Evolutionary conservation across 2,888 invertebrate species (phyloP).

Genomic region (Xylota segnis): DNA sequence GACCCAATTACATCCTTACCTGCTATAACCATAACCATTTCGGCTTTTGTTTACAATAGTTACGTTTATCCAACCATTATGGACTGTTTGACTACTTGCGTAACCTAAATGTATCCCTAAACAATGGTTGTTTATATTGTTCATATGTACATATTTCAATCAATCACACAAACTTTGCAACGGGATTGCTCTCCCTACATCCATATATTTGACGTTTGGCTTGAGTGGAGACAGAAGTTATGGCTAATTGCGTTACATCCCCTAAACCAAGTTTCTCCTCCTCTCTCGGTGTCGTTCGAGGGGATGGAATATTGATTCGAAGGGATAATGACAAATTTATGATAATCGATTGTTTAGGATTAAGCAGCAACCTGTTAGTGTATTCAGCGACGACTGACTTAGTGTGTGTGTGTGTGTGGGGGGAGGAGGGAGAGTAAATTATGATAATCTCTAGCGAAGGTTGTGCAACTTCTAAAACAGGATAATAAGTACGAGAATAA

Average conservation of each 20-base stretch:
- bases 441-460: not conserved
- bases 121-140: conserved; percentile 11
- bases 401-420: not conserved
- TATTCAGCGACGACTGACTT: not conserved
- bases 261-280: not conserved
- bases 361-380: conserved; percentile 30
- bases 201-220: conserved; percentile 3
- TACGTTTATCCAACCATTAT: conserved; percentile 27
- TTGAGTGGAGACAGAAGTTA: conserved; percentile 9
- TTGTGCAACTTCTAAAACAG: not conserved
- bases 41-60: conserved; percentile 33
- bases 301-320: not conserved
- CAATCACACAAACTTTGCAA: not conserved
- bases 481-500: not conserved
- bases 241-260: conserved; percentile 16
- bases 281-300: not conserved
- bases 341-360: conserved; percentile 32
- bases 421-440: too few species aligned
- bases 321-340: conserved; percentile 27
- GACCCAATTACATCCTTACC: not conserved
- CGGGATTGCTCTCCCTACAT: not conserved
- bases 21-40: not conserved
- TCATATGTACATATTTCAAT: conserved; percentile 8
- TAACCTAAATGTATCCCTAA: not conserved
- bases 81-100: conserved; percentile 39